phyloP scores from a whole-genome alignment of 2,113 vertebrate species.

The Alosa alosa region DNA sequence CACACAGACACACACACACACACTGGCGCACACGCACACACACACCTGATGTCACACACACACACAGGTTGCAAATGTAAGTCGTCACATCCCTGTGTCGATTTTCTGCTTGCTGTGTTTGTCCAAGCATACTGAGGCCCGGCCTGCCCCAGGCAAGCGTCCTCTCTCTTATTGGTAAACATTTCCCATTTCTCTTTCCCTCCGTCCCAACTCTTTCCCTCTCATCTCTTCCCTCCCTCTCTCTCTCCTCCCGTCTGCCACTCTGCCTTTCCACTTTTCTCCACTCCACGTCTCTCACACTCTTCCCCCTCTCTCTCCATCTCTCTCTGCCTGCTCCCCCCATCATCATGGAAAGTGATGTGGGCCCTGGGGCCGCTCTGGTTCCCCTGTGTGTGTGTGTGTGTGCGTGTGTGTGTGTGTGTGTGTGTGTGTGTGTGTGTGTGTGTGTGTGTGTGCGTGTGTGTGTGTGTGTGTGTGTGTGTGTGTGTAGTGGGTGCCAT shows the following conservation, averaged over 20 bases:
- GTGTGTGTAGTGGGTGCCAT: slow-evolving; percentile 22
- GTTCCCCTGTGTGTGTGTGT: background rate
- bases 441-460: too few relatives aligned
- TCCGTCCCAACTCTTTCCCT: slow-evolving; percentile 37
- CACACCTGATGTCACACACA: background rate
- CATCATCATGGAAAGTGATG: slow-evolving; percentile 11
- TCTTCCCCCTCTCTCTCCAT: background rate
- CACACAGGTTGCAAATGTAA: background rate
- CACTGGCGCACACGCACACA: background rate
- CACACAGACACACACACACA: background rate
- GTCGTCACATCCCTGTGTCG: background rate
- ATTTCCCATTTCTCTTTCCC: slow-evolving; percentile 2
- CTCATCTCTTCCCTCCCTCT: slow-evolving; percentile 6
- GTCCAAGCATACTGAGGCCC: slow-evolving; percentile 36
- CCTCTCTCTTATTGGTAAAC: slow-evolving; percentile 29
- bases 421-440: slow-evolving; percentile 3
- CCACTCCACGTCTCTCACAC: background rate
- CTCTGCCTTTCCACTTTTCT: slow-evolving; percentile 36
- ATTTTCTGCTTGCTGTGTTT: slow-evolving; percentile 45
- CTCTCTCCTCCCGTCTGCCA: slow-evolving; percentile 16
- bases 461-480: background rate
- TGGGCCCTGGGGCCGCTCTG: background rate
- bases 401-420: background rate
- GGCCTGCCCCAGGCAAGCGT: slow-evolving; percentile 41
- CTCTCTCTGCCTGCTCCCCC: slow-evolving; percentile 20